These are phyloP conservation scores for Heliconius charithonia DNA, from an alignment of 2,888 invertebrate genomes.

Conservation along the genomic window DNA sequence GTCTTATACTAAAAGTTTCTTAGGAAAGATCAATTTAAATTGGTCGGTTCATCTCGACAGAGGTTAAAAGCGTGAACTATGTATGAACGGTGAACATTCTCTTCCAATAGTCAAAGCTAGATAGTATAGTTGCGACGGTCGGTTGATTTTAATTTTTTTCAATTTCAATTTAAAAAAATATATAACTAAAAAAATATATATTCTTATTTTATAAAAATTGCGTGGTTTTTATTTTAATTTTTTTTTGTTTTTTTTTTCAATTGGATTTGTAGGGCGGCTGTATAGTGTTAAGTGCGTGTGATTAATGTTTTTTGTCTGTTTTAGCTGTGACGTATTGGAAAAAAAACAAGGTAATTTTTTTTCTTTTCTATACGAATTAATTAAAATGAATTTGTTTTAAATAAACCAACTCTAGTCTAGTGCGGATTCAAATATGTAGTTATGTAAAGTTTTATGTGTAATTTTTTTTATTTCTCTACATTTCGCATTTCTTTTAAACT, in stretches of 20 bases:
- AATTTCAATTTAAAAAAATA: slow-evolving; percentile 17
- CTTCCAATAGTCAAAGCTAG: slow-evolving; percentile 48
- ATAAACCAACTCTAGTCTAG: too few species aligned
- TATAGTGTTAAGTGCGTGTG: slow-evolving; percentile 38
- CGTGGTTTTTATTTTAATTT: not conserved
- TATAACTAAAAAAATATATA: not conserved
- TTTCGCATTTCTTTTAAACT: too few species aligned
- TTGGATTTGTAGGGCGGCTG: slow-evolving; percentile 33
- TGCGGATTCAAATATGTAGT: too few species aligned
- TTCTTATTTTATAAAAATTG: not conserved
- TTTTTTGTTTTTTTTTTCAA: not conserved
- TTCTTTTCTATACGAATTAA: not conserved
- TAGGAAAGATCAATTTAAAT: slow-evolving; percentile 52
- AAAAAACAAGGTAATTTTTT: slow-evolving; percentile 43
- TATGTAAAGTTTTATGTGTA: too few species aligned
- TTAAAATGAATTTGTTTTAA: not conserved
- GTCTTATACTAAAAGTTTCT: slow-evolving; percentile 45
- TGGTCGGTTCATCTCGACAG: slow-evolving; percentile 58
- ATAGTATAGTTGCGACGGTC: slow-evolving; percentile 38
- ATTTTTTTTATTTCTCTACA: too few species aligned
- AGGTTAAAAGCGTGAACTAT: slow-evolving; percentile 69
- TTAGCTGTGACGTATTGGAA: slow-evolving; percentile 44
- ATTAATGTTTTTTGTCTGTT: slow-evolving; percentile 42
- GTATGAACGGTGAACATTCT: slow-evolving; percentile 68
- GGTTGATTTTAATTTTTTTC: slow-evolving; percentile 24